Evolutionary conservation across 2,797 vertebrate species (phyloP), one percentile per base, ranked within the genome.

Genomic region (Pagetopsis macropterus): DNA sequence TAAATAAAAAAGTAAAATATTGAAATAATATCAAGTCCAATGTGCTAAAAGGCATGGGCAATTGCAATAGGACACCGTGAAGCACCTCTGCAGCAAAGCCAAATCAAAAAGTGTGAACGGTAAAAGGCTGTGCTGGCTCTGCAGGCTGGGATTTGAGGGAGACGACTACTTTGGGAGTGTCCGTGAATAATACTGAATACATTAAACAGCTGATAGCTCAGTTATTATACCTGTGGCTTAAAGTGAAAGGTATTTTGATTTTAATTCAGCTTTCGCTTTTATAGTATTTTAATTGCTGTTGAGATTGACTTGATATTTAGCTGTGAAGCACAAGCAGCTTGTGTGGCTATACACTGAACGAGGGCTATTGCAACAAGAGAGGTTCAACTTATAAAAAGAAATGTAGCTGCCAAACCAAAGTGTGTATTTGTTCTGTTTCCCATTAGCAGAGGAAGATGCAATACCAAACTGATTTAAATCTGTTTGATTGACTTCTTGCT

Each of bases 331-430:
- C 79, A 84, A 83, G 66, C 63, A 1, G 3, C 11, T 51, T 31
- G 19, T 59, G 21, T 11, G 56, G 74, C 73, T 82, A 21, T 62
- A 63, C 58, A 70, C 46, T 67, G 74, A 74, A 44, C 3, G 23
- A 50, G 62, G 16, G 15, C 46, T 63, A n/a, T 65, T 5, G 5
- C 44, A 46, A 56, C 31, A 54, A 16, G 17, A 67, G 62, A 59
- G 23, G 3, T 31, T 45, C 2, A 65, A 46, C 2, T n/a, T 44
- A 48, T 23, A 27, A 62, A 75, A 48, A 62, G 33, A 82, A 73
- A 72, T 60, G 6, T 40, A 82, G 82, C 79, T 81, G 75, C 70
- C 72, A 84, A 89, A 89, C 91, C 90, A 91, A 93, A 93, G 88
- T 82, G 31, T 76, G 31, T 65, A 56, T 68, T 74, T 63, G 44